phyloP scores from a whole-genome alignment of 1,140 invertebrate species.

The Tetramorium parvispinum region DNA sequence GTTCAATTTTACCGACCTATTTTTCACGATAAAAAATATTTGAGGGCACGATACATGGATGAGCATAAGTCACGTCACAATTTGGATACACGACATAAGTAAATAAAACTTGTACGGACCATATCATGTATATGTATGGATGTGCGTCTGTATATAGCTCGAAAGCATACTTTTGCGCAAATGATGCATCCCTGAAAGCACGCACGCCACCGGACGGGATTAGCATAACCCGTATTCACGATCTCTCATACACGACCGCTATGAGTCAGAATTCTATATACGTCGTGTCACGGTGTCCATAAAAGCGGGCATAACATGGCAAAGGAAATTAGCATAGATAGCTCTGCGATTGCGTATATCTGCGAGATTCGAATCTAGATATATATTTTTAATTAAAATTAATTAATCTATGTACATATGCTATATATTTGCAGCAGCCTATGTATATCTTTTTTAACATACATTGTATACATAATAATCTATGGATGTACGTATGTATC shows the following conservation, averaged over 20 bases:
- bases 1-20: neutral
- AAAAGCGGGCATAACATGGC: constrained; percentile 5
- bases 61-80: neutral
- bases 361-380: neutral
- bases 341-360: neutral
- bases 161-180: constrained; percentile 14
- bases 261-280: constrained; percentile 16
- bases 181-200: constrained; percentile 32
- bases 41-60: neutral
- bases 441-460: no score
- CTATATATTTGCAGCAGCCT: no score
- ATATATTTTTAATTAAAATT: constrained; percentile 11
- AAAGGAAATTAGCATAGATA: constrained; percentile 46
- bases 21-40: neutral
- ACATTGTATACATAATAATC: neutral
- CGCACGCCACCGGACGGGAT: constrained; percentile 1
- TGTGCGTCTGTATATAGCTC: neutral
- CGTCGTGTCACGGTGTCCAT: neutral
- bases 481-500: neutral
- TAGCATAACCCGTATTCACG: constrained; percentile 37
- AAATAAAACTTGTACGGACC: neutral
- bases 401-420: neutral
- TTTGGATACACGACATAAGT: neutral
- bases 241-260: neutral
- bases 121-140: neutral